These are phyloP conservation scores for Halcyon leucocephala DNA, from an alignment of 2,797 vertebrate species.

Conservation along the genomic window DNA sequence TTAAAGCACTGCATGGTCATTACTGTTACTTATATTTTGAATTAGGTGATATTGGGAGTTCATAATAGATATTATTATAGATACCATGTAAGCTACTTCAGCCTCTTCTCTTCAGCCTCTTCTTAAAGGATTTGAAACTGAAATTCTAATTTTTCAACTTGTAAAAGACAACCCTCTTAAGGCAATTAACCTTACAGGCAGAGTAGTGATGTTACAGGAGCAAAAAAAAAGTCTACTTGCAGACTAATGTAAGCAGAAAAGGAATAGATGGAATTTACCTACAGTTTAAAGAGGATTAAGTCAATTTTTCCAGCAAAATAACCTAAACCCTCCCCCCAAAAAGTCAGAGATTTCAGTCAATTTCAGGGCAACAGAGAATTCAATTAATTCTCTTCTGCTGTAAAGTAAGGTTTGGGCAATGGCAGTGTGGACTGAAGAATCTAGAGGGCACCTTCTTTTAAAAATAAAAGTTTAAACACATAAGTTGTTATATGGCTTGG, in stretches of 20 bases:
- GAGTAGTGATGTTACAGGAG: not conserved
- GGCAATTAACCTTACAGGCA: not conserved
- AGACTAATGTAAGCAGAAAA: not conserved
- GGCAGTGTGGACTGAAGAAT: not conserved
- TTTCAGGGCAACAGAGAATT: not conserved
- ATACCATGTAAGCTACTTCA: not conserved
- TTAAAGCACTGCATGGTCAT: not conserved
- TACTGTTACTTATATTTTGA: not conserved
- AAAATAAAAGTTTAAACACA: constrained; percentile 15
- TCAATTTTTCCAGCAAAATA: not conserved
- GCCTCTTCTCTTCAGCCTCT: not conserved
- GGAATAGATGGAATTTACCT: not conserved
- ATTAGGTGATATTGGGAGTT: not conserved
- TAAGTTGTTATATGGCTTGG: not conserved
- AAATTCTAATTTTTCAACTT: not conserved
- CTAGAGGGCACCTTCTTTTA: not conserved
- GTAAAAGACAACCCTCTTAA: not conserved
- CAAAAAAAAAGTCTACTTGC: not conserved
- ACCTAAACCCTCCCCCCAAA: not conserved
- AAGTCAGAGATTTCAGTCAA: not conserved
- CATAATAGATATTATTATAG: not conserved
- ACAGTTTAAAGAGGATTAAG: not conserved
- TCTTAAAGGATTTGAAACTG: not conserved
- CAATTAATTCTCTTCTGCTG: not conserved
- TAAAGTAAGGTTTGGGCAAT: not conserved